Evolutionary conservation across 2,888 invertebrate genomes (phyloP), one percentile per base, ranked within the genome.

Genomic region (Athalia rosae): DNA sequence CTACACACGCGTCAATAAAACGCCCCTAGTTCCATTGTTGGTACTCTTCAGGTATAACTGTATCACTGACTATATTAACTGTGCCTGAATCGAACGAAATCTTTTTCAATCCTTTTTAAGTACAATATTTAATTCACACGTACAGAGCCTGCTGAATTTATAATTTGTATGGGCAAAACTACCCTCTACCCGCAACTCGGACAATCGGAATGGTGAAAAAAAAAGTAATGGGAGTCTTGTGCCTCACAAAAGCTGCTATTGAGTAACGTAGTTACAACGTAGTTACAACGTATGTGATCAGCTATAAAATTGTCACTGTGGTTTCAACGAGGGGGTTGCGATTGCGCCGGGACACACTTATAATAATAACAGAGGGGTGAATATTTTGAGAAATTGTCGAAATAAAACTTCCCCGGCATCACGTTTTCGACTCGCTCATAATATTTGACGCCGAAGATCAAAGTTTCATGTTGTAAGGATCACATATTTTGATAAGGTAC

Each of bases 221-320:
- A 28, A 28, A 28, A 28, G 28, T 28, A 28, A 28, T n/a, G n/a
- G n/a, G n/a, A n/a, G n/a, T n/a, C n/a, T n/a, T n/a, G n/a, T n/a
- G n/a, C 28, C 28, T 28, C 28, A 28, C 28, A 28, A 53, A 53
- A n/a, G 53, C 7, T 7, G 53, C 6, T n/a, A n/a, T 11, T 11
- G n/a, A 53, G n/a, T 53, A 11, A 7, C 53, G 53, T 53, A 4
- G 53, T 11, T 47, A 64, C 11, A n/a, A n/a, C n/a, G n/a, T n/a
- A 47, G 4, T 13, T 47, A 64, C 11, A 67, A 53, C 67, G 41
- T 28, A 11, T 15, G 45, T 58, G 13, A 71, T 71, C 71, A 45
- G 82, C 79, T 81, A 28, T 28, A 81, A 80, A 83, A 86, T 83
- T 84, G 83, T 85, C 61, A n/a, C 71, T 78, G 78, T 79, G 58